A percentile compares a stretch with the other conserved stretches of the same genome.
Evolutionary conservation across 2,113 vertebrate genomes (phyloP).

Genomic region (Poeciliopsis turrubarensis): DNA sequence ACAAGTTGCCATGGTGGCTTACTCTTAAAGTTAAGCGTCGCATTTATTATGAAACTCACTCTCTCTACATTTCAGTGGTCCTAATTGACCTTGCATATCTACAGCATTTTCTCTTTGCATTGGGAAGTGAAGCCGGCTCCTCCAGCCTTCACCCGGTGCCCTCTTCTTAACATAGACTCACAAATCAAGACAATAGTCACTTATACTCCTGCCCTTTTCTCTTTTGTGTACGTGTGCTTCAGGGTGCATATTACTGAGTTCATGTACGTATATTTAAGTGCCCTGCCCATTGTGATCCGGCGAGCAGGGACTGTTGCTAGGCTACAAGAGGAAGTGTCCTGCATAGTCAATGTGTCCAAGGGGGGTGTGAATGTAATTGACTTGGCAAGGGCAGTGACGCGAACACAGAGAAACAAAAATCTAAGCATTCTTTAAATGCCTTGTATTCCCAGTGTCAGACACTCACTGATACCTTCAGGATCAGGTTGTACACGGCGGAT

Average conservation of each 20-base stretch:
- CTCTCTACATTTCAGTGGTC: neutral
- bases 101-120: neutral
- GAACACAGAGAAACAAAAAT: constrained; percentile 41
- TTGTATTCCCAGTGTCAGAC: too few species aligned
- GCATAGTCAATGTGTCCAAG: constrained; percentile 67
- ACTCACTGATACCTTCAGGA: neutral
- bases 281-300: constrained; percentile 37
- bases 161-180: constrained; percentile 20
- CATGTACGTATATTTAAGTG: constrained; percentile 34
- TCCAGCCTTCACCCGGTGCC: neutral
- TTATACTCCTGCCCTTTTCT: constrained; percentile 4
- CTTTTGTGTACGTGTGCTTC: neutral
- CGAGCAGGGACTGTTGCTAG: constrained; percentile 70
- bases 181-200: constrained; percentile 24
- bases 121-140: constrained; percentile 8
- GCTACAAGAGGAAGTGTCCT: constrained; percentile 76
- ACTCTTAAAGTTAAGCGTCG: too few species aligned
- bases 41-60: too few species aligned
- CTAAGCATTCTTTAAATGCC: neutral
- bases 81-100: constrained; percentile 32
- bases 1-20: too few species aligned
- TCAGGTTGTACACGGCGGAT: constrained; percentile 31
- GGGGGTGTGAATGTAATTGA: constrained; percentile 54
- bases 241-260: neutral
- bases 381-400: constrained; percentile 62